Conservation (phyloP, 2,113 vertebrate genomes). For the Tangachromis dhanisi region DNA sequence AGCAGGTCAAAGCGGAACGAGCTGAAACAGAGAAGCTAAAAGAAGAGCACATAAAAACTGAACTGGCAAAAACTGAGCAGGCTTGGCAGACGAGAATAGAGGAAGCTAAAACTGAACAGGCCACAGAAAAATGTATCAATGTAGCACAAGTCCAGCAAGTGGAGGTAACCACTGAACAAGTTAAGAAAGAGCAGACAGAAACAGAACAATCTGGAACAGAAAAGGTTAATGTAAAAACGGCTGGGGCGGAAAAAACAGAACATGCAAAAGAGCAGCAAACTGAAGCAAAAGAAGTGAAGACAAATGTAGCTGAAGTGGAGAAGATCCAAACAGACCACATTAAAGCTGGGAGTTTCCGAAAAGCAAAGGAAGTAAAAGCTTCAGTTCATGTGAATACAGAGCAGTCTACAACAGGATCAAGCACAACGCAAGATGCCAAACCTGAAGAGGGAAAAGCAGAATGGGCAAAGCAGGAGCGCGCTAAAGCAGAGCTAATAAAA, state of each 20-base stretch:
- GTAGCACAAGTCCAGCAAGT: not conserved
- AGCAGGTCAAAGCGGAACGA: conserved; percentile 14
- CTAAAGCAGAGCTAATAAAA: conserved; percentile 11
- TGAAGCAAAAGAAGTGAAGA: not conserved
- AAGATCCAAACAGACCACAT: not conserved
- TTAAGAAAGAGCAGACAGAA: not conserved
- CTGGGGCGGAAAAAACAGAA: not conserved
- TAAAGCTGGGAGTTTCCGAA: not conserved
- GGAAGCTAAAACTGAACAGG: not conserved
- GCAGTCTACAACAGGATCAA: not conserved
- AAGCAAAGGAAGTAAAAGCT: not conserved
- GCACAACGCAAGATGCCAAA: not conserved
- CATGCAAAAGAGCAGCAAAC: not conserved
- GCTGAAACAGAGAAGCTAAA: conserved; percentile 10
- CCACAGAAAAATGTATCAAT: not conserved
- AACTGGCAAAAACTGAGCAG: not conserved
- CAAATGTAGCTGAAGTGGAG: not conserved
- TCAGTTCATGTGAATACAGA: not conserved
- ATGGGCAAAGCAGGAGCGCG: not conserved
- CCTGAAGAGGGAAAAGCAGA: not conserved
- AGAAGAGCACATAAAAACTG: conserved; percentile 18
- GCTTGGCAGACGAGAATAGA: not conserved
- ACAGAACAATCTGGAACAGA: not conserved
- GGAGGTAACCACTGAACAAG: not conserved
- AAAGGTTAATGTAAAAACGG: not conserved